Conservation (phyloP, 2,113 vertebrate genomes). For the Tragelaphus buxtoni region DNA sequence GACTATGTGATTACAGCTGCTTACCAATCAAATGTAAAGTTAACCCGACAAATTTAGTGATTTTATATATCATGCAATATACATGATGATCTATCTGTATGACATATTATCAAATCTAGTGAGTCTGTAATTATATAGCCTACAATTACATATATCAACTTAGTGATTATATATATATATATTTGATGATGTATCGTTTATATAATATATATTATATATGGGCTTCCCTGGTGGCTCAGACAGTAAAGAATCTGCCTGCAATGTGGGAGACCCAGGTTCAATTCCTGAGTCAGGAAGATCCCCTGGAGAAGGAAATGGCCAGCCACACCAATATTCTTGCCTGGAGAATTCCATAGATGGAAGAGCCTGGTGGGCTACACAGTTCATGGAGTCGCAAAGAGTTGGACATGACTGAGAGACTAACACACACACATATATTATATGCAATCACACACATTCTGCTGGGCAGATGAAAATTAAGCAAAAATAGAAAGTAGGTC, state of each 20-base stretch:
- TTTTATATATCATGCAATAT: background rate
- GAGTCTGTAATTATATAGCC: background rate
- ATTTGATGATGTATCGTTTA: background rate
- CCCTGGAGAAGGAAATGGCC: background rate
- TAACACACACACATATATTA: background rate
- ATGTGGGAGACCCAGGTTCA: background rate
- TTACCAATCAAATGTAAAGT: background rate
- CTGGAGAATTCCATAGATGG: background rate
- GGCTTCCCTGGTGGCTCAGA: background rate
- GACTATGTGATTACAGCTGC: background rate
- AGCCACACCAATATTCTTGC: background rate
- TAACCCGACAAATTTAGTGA: background rate
- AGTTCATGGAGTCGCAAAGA: background rate
- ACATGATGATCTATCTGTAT: background rate
- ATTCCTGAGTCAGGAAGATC: background rate
- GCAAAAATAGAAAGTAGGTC: background rate
- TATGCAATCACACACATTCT: background rate
- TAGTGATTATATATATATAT: background rate
- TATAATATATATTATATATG: background rate
- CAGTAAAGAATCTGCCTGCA: background rate
- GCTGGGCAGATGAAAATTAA: background rate
- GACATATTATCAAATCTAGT: background rate
- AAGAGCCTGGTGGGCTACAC: background rate
- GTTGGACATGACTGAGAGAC: background rate
- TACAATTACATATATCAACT: background rate